These are phyloP conservation scores for Elaphurus davidianus DNA, from an alignment of 2,113 vertebrate genomes.

Conservation along the genomic window DNA sequence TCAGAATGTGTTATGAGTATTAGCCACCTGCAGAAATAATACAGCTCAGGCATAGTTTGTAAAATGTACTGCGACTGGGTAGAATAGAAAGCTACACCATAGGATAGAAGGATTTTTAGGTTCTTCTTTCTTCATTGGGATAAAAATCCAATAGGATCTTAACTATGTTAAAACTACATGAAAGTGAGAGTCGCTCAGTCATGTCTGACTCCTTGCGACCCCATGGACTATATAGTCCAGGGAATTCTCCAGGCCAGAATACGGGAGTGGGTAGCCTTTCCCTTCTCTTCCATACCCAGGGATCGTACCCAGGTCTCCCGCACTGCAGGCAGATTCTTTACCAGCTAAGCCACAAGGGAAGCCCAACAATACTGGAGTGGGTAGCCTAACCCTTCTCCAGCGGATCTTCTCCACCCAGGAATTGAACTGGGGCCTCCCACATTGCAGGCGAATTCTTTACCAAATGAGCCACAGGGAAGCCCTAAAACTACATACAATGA, in stretches of 20 bases:
- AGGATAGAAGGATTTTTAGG: neutral
- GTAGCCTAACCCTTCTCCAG: neutral
- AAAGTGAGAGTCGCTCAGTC: neutral
- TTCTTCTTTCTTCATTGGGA: neutral
- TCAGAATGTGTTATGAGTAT: neutral
- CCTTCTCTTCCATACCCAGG: neutral
- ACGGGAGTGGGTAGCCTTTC: neutral
- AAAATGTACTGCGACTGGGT: neutral
- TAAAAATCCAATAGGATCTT: neutral
- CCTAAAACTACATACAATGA: neutral
- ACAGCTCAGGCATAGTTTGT: neutral
- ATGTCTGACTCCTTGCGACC: neutral
- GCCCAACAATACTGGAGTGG: neutral
- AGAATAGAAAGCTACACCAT: neutral
- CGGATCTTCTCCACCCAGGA: neutral
- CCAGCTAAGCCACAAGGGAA: neutral
- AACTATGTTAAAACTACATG: neutral
- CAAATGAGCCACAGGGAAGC: neutral
- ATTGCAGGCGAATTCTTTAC: neutral
- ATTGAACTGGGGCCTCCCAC: rapidly evolving
- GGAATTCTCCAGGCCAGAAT: neutral
- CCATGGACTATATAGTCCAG: neutral
- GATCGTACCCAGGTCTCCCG: neutral
- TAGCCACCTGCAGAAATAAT: constrained; percentile 5
- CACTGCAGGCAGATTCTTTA: neutral